Conservation (phyloP, 2,797 vertebrate species). For the Halcyon chelicuti region DNA sequence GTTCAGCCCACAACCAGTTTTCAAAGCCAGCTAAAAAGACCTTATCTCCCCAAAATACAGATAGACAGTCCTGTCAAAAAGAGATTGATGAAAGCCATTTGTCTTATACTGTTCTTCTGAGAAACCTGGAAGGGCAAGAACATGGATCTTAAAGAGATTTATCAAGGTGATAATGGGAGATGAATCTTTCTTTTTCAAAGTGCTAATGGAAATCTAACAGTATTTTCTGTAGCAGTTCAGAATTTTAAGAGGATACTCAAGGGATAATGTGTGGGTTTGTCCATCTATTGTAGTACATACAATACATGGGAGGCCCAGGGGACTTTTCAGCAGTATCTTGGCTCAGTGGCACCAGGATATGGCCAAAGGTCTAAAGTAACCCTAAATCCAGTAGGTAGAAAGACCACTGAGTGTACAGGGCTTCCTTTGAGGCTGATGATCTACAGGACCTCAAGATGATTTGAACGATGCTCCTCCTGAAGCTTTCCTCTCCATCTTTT, state of each 20-base stretch:
- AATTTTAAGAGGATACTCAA: neutral
- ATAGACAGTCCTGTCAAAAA: constrained; percentile 10
- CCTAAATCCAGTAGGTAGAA: neutral
- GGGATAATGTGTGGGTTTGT: neutral
- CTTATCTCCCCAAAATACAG: constrained; percentile 42
- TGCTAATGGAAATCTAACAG: neutral
- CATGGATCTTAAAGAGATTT: neutral
- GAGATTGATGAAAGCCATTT: constrained; percentile 20
- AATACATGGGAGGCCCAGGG: neutral
- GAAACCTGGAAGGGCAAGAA: neutral
- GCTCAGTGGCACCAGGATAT: neutral
- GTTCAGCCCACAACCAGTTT: neutral
- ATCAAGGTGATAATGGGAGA: neutral
- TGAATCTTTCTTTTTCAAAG: neutral
- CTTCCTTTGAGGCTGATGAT: neutral
- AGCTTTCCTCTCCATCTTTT: neutral
- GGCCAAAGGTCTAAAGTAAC: neutral
- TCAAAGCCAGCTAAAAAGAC: neutral
- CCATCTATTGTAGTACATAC: neutral
- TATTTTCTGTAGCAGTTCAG: neutral
- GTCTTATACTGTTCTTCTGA: neutral
- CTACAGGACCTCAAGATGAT: neutral
- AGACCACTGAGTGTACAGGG: neutral
- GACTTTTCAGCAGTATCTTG: neutral
- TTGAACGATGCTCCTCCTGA: neutral